Base-by-base conservation (phyloP, 2,797 vertebrate species). In the Apogon hyalosoma region DNA sequence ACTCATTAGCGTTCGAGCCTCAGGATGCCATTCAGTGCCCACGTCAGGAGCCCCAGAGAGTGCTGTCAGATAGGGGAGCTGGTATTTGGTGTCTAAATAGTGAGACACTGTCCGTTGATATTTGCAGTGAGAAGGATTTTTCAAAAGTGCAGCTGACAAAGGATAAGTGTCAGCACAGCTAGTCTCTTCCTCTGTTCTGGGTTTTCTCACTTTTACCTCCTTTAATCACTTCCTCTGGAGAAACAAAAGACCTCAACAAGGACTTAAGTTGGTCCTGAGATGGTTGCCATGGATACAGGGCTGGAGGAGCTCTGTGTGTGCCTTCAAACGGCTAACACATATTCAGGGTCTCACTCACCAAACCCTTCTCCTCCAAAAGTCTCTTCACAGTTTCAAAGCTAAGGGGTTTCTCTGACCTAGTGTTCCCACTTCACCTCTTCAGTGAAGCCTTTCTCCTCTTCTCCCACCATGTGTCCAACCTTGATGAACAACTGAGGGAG, bases 211-310 rank as follows among this genome's bases (percentile, higher is more conserved):
- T 86, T 87, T 86, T 83, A 81, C 87, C 62, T 79, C 61, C 60
- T 82, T 85, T 89, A 90, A 88, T 86, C 77, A 87, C 79, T 85
- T 88, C 77, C 77, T 90, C 77, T 59, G 61, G 68, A 80, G 85
- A 90, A 85, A 86, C 81, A 87, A 86, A 88, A 79, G 68, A 84
- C 63, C 63, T 85, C 69, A 77, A 82, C 49, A 10, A 79, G 77
- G 77, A 83, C 83, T 88, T 42, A 60, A 87, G 83, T 80, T 74
- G 73, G 82, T 88, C 83, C 79, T 81, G 42, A 79, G 83, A 83
- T 80, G 86, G 92, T 92, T 92, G 83, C 87, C 82, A 92, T 92
- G 90, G 92, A 82, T 90, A 92, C 89, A 2, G 53, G 75, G 76
- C 69, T 77, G 62, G 83, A 84, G 82, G 78, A 68, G 71, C 77